phyloP scores from a whole-genome alignment of 1,140 invertebrate genomes.

The Heliconius congener region DNA sequence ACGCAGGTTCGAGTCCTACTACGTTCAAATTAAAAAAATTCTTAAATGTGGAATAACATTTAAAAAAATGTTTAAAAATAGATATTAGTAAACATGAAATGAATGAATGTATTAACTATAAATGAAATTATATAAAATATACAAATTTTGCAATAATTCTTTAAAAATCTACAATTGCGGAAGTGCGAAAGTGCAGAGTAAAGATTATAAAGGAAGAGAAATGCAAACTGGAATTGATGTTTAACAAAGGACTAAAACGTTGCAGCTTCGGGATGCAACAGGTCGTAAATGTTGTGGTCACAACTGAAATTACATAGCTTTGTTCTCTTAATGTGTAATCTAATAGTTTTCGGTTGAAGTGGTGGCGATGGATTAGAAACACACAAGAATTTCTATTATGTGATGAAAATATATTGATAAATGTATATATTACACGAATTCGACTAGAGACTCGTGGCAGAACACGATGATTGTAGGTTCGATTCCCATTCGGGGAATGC shows the following conservation, averaged over 20 bases:
- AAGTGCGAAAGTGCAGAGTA: not conserved
- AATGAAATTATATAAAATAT: not conserved
- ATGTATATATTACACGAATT: too few species aligned
- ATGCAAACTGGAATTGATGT: constrained; percentile 18
- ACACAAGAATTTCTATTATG: too few species aligned
- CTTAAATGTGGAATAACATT: too few species aligned
- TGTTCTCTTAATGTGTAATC: constrained; percentile 66
- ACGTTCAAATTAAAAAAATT: too few species aligned
- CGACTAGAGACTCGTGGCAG: too few species aligned
- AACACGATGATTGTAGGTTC: too few species aligned
- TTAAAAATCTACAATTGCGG: not conserved
- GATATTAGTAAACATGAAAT: too few species aligned
- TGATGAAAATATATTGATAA: too few species aligned
- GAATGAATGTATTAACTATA: not conserved
- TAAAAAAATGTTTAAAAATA: too few species aligned
- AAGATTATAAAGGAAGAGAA: constrained; percentile 19
- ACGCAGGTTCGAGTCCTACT: too few species aligned
- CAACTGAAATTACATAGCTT: constrained; percentile 69
- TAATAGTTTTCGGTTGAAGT: constrained; percentile 54
- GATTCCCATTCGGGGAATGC: too few species aligned
- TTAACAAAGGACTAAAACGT: constrained; percentile 41
- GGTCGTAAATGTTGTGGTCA: constrained; percentile 69
- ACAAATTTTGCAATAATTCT: not conserved
- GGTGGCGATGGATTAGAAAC: too few species aligned
- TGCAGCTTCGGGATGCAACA: constrained; percentile 52